phyloP scores from a whole-genome alignment of 2,888 invertebrate genomes.

The Drosophila vallismaia region DNA sequence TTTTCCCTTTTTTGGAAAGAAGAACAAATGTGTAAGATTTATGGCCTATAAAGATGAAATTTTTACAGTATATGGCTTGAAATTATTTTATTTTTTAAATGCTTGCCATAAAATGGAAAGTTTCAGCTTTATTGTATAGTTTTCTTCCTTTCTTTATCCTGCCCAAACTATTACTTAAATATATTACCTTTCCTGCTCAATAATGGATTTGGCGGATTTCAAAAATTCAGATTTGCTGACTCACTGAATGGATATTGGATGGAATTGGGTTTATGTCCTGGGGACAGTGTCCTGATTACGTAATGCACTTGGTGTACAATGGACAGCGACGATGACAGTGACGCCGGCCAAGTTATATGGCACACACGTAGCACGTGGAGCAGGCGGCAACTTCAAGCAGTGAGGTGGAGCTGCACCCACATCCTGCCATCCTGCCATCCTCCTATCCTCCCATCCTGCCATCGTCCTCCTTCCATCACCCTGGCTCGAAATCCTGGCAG shows the following conservation, averaged over 20 bases:
- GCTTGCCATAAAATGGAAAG: neutral
- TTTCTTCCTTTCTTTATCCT: neutral
- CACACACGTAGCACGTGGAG: conserved; percentile 58
- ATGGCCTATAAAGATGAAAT: neutral
- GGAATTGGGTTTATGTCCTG: neutral
- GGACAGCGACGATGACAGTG: conserved; percentile 48
- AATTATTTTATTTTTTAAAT: neutral
- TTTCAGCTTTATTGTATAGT: neutral
- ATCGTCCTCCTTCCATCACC: too few relatives aligned
- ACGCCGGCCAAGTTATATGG: conserved; percentile 63
- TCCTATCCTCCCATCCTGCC: neutral
- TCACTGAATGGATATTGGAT: conserved; percentile 1
- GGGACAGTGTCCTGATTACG: conserved; percentile 57
- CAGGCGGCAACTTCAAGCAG: neutral
- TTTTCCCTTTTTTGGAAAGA: neutral
- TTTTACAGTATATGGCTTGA: neutral
- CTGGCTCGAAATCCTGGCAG: neutral
- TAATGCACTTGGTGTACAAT: conserved; percentile 53
- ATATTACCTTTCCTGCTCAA: neutral
- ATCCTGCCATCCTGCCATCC: neutral
- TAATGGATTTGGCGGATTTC: neutral
- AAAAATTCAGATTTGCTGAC: neutral
- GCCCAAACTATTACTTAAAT: neutral
- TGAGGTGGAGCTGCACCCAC: conserved; percentile 1
- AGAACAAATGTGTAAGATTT: neutral